These are phyloP conservation scores for Anthrax anthrax DNA, from an alignment of 2,888 invertebrate genomes.

Conservation along the genomic window DNA sequence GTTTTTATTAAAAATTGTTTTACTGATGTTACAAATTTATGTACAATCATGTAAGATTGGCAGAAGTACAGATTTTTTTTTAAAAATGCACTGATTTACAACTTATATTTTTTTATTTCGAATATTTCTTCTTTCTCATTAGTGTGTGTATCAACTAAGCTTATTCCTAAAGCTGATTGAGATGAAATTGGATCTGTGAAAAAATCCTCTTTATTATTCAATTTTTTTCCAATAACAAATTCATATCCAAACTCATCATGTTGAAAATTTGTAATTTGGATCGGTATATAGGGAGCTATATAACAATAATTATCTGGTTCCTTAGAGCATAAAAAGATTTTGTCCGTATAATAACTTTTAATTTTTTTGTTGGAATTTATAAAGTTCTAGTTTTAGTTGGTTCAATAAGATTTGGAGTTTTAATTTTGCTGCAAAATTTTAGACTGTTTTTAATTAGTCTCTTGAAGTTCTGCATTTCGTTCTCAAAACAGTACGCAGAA, in stretches of 20 bases:
- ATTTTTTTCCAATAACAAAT: background rate
- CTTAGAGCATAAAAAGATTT: background rate
- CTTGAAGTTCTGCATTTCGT: slow-evolving; percentile 11
- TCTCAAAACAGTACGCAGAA: too few species aligned
- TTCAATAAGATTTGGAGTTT: too few species aligned
- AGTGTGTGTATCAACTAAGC: background rate
- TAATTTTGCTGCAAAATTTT: slow-evolving; percentile 1
- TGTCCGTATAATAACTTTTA: background rate
- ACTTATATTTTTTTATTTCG: background rate
- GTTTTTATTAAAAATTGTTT: too few species aligned
- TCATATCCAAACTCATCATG: background rate
- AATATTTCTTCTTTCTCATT: background rate
- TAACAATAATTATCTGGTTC: slow-evolving; percentile 3
- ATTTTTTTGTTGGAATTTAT: too few species aligned
- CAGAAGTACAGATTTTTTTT: background rate
- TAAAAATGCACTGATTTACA: background rate
- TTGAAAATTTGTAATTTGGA: slow-evolving; percentile 1
- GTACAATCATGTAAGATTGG: background rate
- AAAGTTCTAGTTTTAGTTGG: too few species aligned
- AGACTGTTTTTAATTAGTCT: slow-evolving; percentile 1
- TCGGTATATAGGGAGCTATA: background rate
- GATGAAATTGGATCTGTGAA: background rate
- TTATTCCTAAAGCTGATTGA: background rate
- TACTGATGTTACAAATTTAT: too few species aligned
- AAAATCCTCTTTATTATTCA: background rate